A percentile compares a stretch with the other conserved stretches of the same genome.
Conservation (phyloP, 2,113 vertebrate genomes). For the Mohoua ochrocephala region DNA sequence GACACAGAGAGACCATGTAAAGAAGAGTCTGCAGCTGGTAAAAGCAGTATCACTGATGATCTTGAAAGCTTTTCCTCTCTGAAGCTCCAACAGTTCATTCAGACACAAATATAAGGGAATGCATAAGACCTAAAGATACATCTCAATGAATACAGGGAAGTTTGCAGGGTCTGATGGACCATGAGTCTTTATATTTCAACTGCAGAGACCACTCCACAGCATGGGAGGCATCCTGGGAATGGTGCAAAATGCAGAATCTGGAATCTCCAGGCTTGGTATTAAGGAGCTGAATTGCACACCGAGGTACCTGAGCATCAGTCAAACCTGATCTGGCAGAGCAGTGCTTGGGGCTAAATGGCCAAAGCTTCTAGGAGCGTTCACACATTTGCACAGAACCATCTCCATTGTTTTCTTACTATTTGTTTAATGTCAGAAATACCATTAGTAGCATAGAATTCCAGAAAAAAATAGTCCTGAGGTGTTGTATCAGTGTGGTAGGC, state of each 20-base stretch:
- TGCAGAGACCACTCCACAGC: background rate
- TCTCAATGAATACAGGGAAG: background rate
- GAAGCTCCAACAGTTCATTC: background rate
- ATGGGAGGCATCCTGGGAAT: background rate
- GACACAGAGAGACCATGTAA: background rate
- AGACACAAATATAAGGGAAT: background rate
- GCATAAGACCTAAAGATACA: background rate
- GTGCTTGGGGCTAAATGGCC: background rate
- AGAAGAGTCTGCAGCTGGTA: background rate
- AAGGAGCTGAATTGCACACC: background rate
- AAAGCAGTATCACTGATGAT: background rate
- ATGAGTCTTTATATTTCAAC: accelerated
- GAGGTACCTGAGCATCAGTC: background rate
- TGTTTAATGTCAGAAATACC: background rate
- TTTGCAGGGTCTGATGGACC: background rate
- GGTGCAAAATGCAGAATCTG: background rate
- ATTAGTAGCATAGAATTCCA: background rate
- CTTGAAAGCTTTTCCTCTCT: background rate
- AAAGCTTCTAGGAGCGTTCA: background rate
- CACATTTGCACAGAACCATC: background rate
- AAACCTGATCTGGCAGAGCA: background rate
- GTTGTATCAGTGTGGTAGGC: background rate
- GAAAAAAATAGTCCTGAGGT: background rate
- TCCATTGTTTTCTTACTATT: background rate
- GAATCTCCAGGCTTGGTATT: background rate